Conservation (phyloP, 2,888 invertebrate genomes). For the Sinhomidia bicolor region DNA sequence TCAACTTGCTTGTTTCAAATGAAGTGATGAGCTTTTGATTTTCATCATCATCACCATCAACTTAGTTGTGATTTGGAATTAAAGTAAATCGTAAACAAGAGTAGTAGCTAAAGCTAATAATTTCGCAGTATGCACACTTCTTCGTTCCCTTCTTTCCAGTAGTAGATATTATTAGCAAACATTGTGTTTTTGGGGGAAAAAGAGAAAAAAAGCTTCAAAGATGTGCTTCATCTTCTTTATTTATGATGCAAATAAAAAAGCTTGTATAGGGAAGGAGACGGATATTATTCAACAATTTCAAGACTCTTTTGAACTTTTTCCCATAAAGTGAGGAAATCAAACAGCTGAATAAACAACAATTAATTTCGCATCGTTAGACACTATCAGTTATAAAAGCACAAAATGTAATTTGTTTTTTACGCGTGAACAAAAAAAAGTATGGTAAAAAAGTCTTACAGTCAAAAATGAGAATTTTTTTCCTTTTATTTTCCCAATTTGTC, state of each 20-base stretch:
- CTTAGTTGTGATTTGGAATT: conserved; percentile 19
- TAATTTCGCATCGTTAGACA: not conserved
- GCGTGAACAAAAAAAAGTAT: no score
- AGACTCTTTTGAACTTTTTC: not conserved
- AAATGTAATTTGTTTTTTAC: no score
- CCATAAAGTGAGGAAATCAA: not conserved
- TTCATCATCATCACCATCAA: conserved; percentile 38
- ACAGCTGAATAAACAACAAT: conserved; percentile 27
- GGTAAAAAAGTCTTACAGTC: no score
- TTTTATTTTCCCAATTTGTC: no score
- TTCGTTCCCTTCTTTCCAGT: no score
- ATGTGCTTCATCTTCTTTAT: no score
- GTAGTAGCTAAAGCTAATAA: not conserved
- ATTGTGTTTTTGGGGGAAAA: no score
- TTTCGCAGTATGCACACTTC: not conserved
- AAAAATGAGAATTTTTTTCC: no score
- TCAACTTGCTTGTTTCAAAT: conserved; percentile 24
- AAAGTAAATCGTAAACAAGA: conserved; percentile 18
- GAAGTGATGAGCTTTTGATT: conserved; percentile 48
- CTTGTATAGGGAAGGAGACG: conserved; percentile 3
- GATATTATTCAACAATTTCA: not conserved
- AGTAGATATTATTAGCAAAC: not conserved
- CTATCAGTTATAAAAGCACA: not conserved
- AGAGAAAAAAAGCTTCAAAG: not conserved
- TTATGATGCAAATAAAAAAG: not conserved